phyloP scores from a whole-genome alignment of 2,888 invertebrate genomes.

The Sesamia inferens region DNA sequence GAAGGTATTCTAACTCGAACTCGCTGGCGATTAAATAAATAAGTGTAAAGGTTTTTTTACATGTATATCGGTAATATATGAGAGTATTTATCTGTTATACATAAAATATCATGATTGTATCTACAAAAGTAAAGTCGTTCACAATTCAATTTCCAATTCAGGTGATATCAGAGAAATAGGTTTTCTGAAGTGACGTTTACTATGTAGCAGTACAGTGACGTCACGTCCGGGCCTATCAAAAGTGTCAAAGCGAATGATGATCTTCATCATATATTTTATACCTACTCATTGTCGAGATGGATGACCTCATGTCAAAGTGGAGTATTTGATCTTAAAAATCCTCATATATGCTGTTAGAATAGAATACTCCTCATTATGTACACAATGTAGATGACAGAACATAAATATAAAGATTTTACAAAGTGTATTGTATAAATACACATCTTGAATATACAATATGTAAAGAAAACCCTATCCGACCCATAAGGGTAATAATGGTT shows the following conservation, averaged over 20 bases:
- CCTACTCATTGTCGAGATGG: neutral
- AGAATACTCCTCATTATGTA: too few relatives aligned
- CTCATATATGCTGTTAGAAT: too few relatives aligned
- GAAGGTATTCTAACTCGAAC: conserved; percentile 98
- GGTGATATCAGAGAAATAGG: neutral
- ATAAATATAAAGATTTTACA: too few relatives aligned
- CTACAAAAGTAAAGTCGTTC: neutral
- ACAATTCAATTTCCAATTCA: neutral
- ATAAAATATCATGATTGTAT: neutral
- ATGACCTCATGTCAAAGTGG: neutral
- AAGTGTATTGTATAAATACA: too few relatives aligned
- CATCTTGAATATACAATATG: too few relatives aligned
- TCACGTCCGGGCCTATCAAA: too few relatives aligned
- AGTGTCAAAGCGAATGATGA: neutral
- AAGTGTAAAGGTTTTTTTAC: neutral
- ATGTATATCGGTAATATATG: neutral
- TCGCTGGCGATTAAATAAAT: conserved; percentile 91
- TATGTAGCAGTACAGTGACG: too few relatives aligned
- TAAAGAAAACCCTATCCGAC: too few relatives aligned
- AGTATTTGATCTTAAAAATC: neutral
- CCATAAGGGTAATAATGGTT: too few relatives aligned
- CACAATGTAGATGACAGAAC: too few relatives aligned
- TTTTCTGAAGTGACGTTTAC: too few relatives aligned
- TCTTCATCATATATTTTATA: neutral
- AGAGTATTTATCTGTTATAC: neutral